Conservation (phyloP, 2,113 vertebrate genomes). For the Myrmecobius fasciatus region DNA sequence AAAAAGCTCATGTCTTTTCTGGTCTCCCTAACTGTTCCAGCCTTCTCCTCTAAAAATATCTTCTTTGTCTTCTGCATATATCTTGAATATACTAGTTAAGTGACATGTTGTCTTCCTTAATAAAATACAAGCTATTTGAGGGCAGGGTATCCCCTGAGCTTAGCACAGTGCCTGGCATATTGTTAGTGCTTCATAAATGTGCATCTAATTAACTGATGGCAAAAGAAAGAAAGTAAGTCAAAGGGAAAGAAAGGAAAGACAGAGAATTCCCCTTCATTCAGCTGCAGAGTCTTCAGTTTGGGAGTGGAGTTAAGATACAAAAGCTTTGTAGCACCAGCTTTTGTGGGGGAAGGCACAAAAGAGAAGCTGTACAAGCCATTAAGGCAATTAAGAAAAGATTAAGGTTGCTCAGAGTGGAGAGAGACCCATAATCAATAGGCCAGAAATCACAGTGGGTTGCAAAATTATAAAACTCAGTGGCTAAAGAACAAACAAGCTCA, state of each 20-base stretch:
- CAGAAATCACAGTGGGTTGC: slow-evolving; percentile 86
- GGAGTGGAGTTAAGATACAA: slow-evolving; percentile 85
- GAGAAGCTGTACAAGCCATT: slow-evolving; percentile 84
- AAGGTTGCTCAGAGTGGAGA: slow-evolving; percentile 85
- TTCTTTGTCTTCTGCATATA: slow-evolving; percentile 42
- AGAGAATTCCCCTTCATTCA: slow-evolving; percentile 79
- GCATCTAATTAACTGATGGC: slow-evolving; percentile 50
- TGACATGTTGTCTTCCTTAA: background rate
- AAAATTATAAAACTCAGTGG: slow-evolving; percentile 81
- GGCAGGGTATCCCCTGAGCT: background rate
- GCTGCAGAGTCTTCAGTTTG: slow-evolving; percentile 75
- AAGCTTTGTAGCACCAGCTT: slow-evolving; percentile 83
- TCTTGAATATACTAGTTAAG: slow-evolving; percentile 47
- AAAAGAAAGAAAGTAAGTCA: slow-evolving; percentile 75
- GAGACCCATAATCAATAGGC: slow-evolving; percentile 88
- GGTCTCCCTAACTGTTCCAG: background rate
- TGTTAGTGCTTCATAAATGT: slow-evolving; percentile 36
- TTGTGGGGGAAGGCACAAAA: slow-evolving; percentile 83
- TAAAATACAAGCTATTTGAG: background rate
- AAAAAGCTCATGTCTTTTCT: background rate
- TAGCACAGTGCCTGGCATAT: slow-evolving; percentile 10
- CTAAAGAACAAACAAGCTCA: slow-evolving; percentile 70
- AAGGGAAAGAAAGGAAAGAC: slow-evolving; percentile 68
- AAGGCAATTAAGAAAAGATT: slow-evolving; percentile 90
- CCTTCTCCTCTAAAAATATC: background rate